Evolutionary conservation across 2,113 vertebrate species (phyloP), one percentile per base, ranked within the genome.

Genomic region (Sebastes schlegelii): DNA sequence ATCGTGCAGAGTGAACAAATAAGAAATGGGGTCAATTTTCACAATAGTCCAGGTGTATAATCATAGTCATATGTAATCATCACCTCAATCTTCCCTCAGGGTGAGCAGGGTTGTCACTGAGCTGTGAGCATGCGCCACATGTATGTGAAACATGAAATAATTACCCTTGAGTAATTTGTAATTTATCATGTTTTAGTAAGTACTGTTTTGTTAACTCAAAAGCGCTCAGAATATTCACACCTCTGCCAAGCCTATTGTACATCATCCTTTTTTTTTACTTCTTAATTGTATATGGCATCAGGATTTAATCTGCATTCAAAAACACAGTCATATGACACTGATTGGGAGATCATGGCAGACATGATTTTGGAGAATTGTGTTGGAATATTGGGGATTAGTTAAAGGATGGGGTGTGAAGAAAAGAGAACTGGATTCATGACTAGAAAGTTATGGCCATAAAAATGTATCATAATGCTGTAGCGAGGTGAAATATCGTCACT

Each of bases 61-160:
- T 88, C 43, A 81, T 72, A 63, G 82, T 88, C 43, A 63, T 68
- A 51, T 64, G 43, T 69, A 71, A 80, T 89, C 66, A 82, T 48
- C 72, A 46, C 16, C 40, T 49, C 14, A n/a, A 46, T 75, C 62
- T 58, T 61, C 55, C 63, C 34, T 73, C 42, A 57, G 65, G 34
- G 74, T 4, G 21, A 64, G n/a, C 55, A 26, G 14, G 52, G 45
- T 14, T 54, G 42, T 55, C 52, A 46, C 61, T 48, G 26, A 72
- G 12, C 42, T 67, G 43, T 55, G 73, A 75, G 75, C 21, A 26
- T 57, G 26, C 23, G 54, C 34, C n/a, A 26, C 49, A 57, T 48
- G 17, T 34, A 43, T 65, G 42, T 64, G 6, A 48, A 65, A 55
- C 43, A 23, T 16, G 19, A 21, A 62, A 54, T 26, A 43, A 71